Conservation (phyloP, 1,140 invertebrate genomes). For the Drosophila prosaltans region DNA sequence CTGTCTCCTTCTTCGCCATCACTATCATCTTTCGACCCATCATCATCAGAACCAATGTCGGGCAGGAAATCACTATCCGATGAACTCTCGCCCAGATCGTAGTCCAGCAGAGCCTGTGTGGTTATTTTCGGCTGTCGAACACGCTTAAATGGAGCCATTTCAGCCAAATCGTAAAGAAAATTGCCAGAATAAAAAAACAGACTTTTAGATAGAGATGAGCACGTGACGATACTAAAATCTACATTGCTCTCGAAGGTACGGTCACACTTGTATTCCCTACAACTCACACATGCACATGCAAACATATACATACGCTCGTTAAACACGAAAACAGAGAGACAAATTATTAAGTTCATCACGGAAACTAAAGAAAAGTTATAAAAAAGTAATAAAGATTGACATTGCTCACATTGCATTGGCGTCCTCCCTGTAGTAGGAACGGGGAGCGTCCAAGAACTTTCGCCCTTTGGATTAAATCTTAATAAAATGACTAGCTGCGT, state of each 20-base stretch:
- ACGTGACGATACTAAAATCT: background rate
- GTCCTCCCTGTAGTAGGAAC: no score
- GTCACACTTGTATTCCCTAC: background rate
- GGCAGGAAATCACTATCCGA: constrained; percentile 98
- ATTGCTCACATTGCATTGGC: background rate
- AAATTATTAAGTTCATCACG: background rate
- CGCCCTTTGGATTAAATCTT: constrained; percentile 1
- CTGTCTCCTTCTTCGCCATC: constrained; percentile 83
- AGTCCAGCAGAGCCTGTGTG: constrained; percentile 76
- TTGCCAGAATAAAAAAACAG: constrained; percentile 1
- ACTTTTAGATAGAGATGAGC: constrained; percentile 1
- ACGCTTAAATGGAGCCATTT: constrained; percentile 73
- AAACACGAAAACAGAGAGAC: constrained; percentile 9
- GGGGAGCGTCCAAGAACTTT: background rate
- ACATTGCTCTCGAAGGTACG: background rate
- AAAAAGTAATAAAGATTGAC: background rate
- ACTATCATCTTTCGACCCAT: constrained; percentile 84
- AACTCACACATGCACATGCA: background rate
- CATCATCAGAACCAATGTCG: constrained; percentile 86
- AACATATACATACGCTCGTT: no score
- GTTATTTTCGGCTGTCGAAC: constrained; percentile 75
- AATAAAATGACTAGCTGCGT: constrained; percentile 75
- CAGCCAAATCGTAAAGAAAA: background rate
- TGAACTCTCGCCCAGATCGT: constrained; percentile 94
- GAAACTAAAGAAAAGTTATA: background rate